Conservation (phyloP, 2,888 invertebrate genomes). For the Poecilus cupreus region DNA sequence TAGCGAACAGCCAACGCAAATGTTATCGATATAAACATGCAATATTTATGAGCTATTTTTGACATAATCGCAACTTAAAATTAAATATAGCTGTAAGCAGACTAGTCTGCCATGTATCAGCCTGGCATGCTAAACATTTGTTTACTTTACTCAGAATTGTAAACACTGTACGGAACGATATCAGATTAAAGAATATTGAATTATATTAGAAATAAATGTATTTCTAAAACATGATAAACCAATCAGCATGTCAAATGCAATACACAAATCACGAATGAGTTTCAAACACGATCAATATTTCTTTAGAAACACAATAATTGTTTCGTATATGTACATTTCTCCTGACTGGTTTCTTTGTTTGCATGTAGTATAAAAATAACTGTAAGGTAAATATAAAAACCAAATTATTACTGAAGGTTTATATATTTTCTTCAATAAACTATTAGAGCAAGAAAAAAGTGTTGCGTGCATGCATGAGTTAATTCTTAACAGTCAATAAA, state of each 20-base stretch:
- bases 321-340: background rate
- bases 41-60: constrained; percentile 56
- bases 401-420: background rate
- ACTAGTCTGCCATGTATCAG: constrained; percentile 23
- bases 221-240: background rate
- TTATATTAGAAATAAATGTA: background rate
- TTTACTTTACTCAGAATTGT: background rate
- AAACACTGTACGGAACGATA: constrained; percentile 14
- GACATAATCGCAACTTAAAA: constrained; percentile 49
- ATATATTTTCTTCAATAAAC: constrained; percentile 18
- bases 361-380: constrained; percentile 8
- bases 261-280: background rate
- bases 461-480: constrained; percentile 14
- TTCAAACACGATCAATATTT: background rate
- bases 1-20: constrained; percentile 49
- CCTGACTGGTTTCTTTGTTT: background rate
- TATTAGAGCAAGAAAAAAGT: constrained; percentile 6
- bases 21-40: constrained; percentile 58
- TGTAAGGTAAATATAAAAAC: constrained; percentile 9
- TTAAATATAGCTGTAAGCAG: constrained; percentile 47
- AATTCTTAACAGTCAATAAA: constrained; percentile 17
- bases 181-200: background rate
- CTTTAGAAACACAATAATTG: constrained; percentile 10
- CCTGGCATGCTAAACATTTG: background rate
- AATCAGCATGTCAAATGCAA: background rate